Evolutionary conservation across 1,140 invertebrate species (phyloP).

Genomic region (Spodoptera frugiperda): DNA sequence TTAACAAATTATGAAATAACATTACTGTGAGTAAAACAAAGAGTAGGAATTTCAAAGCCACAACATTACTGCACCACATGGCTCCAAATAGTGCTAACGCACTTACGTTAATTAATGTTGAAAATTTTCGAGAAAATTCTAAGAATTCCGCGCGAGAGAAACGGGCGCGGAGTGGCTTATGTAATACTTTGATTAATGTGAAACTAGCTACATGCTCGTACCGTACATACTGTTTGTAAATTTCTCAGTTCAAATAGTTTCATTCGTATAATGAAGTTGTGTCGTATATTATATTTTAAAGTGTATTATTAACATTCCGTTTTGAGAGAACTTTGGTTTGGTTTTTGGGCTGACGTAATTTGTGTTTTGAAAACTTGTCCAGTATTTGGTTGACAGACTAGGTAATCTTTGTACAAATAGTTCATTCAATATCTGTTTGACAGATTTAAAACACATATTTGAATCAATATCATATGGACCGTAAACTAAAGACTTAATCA

Average conservation of each 20-base stretch:
- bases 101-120: constrained; percentile 34
- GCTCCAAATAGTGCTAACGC: constrained; percentile 27
- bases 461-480: too few relatives aligned
- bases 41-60: constrained; percentile 20
- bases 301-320: not conserved
- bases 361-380: not conserved
- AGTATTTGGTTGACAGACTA: too few relatives aligned
- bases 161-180: not conserved
- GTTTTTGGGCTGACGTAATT: too few relatives aligned
- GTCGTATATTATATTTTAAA: not conserved
- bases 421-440: too few relatives aligned
- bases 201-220: constrained; percentile 7
- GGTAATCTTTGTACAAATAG: too few relatives aligned
- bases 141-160: constrained; percentile 13
- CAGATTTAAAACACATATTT: too few relatives aligned
- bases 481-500: too few relatives aligned
- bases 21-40: not conserved
- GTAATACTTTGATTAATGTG: constrained; percentile 39
- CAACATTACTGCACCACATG: constrained; percentile 13
- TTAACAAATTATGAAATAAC: constrained; percentile 11
- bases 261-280: not conserved
- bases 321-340: not conserved
- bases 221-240: not conserved
- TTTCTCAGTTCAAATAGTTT: not conserved
- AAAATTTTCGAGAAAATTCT: constrained; percentile 32